phyloP scores from a whole-genome alignment of 2,888 invertebrate genomes.

The Griposia aprilina region DNA sequence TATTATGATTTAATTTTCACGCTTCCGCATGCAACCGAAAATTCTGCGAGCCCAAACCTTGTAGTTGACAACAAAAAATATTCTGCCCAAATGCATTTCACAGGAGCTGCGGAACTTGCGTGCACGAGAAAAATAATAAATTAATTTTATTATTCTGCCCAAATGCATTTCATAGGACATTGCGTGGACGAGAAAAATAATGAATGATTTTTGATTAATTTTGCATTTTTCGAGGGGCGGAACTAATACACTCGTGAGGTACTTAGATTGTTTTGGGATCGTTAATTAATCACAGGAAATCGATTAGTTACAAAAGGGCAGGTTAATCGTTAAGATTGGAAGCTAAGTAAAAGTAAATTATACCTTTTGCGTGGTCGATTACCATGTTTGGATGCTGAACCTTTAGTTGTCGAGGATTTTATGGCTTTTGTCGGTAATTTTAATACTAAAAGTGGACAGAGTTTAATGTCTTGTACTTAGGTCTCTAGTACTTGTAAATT shows the following conservation, averaged over 20 bases:
- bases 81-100: not conserved
- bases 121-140: not conserved
- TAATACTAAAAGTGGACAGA: slow-evolving; percentile 39
- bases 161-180: not conserved
- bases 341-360: not conserved
- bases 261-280: not conserved
- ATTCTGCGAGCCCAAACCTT: not conserved
- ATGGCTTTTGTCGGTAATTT: slow-evolving; percentile 29
- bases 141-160: too few relatives aligned
- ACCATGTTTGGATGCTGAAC: slow-evolving; percentile 13
- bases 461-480: slow-evolving; percentile 47
- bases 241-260: not conserved
- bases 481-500: slow-evolving; percentile 34
- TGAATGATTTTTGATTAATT: not conserved
- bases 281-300: slow-evolving; percentile 6
- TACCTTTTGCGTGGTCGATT: slow-evolving; percentile 35
- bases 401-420: slow-evolving; percentile 14
- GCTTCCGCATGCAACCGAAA: not conserved
- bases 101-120: too few relatives aligned
- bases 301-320: not conserved
- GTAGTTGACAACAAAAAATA: not conserved
- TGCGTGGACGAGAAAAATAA: not conserved
- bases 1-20: not conserved
- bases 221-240: not conserved
- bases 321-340: not conserved